phyloP scores from a whole-genome alignment of 2,113 vertebrate species.

The Tupaia chinensis region DNA sequence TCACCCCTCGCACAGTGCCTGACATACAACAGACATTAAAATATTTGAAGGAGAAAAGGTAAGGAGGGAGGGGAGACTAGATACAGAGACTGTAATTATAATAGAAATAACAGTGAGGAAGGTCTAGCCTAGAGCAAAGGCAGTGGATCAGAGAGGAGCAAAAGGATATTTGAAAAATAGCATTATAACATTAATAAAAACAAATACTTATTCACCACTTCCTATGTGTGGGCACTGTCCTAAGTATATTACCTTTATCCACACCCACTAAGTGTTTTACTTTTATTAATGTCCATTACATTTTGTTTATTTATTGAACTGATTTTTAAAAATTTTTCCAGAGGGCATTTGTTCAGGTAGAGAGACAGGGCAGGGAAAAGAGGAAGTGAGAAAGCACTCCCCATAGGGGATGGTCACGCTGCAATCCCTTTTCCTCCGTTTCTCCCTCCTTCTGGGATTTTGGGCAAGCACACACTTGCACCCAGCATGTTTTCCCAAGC shows the following conservation, averaged over 20 bases:
- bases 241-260: background rate
- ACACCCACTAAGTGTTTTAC: background rate
- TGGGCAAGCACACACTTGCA: too few species aligned
- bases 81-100: background rate
- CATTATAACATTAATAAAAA: background rate
- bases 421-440: too few species aligned
- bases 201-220: background rate
- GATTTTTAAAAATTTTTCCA: too few species aligned
- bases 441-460: too few species aligned
- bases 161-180: background rate
- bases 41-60: background rate
- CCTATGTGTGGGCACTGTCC: background rate
- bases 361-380: too few species aligned
- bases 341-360: too few species aligned
- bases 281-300: background rate
- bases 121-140: background rate
- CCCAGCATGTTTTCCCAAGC: too few species aligned
- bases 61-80: background rate
- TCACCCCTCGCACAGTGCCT: background rate
- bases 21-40: background rate
- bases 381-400: too few species aligned
- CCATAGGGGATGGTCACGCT: too few species aligned
- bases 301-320: background rate
- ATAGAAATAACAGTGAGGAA: background rate
- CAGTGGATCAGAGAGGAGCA: background rate